Evolutionary conservation across 2,113 vertebrate species (phyloP).

Genomic region (human (Homo sapiens)): GRCh38 chr1:181349001-181349500

Average conservation of each 20-base stretch:
- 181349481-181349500: background rate
- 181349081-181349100: background rate
- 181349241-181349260: background rate
- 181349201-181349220: background rate
- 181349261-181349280: background rate
- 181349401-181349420: background rate
- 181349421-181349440: background rate
- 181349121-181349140: background rate
- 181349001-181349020: background rate
- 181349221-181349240: background rate
- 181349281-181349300: background rate
- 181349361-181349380: rapidly evolving
- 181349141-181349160: background rate
- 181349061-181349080: background rate
- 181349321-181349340: background rate
- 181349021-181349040: background rate
- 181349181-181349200: background rate
- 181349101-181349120: background rate
- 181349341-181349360: background rate
- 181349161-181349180: background rate
- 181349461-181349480: background rate
- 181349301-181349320: background rate
- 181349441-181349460: background rate
- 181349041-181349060: background rate
- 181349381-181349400: background rate